These are phyloP conservation scores for Mythimna albipuncta DNA, from an alignment of 2,888 invertebrate species.

Conservation along the genomic window DNA sequence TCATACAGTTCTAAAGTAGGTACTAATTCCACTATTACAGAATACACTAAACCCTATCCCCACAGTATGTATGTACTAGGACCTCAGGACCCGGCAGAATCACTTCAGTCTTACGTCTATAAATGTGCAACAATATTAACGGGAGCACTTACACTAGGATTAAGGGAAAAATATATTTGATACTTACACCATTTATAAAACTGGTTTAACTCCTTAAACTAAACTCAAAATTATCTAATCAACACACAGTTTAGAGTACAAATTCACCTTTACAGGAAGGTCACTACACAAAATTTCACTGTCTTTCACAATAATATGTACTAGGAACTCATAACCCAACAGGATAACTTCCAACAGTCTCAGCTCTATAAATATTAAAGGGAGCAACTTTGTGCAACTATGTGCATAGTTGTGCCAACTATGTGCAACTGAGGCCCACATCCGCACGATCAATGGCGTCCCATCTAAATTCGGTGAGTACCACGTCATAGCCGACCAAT, in stretches of 20 bases:
- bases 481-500: slow-evolving; percentile 39
- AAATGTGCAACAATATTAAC: too few species aligned
- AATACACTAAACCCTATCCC: too few species aligned
- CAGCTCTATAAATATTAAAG: not conserved
- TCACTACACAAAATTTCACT: slow-evolving; percentile 5
- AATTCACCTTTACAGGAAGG: not conserved
- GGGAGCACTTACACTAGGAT: too few species aligned
- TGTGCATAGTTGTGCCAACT: slow-evolving; percentile 13
- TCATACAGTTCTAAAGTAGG: too few species aligned
- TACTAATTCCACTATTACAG: too few species aligned
- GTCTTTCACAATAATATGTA: not conserved
- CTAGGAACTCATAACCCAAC: not conserved
- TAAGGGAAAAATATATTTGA: not conserved
- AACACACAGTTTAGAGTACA: not conserved
- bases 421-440: slow-evolving; percentile 42
- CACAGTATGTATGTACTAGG: too few species aligned
- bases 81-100: too few species aligned
- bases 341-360: not conserved
- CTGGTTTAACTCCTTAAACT: slow-evolving; percentile 7
- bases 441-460: slow-evolving; percentile 53
- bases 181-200: slow-evolving; percentile 24
- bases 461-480: slow-evolving; percentile 52
- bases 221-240: not conserved
- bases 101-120: too few species aligned
- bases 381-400: slow-evolving; percentile 10